Conservation (phyloP, 64 coral and sea anemone genomes). For the Dendronephthya gigantea region DNA sequence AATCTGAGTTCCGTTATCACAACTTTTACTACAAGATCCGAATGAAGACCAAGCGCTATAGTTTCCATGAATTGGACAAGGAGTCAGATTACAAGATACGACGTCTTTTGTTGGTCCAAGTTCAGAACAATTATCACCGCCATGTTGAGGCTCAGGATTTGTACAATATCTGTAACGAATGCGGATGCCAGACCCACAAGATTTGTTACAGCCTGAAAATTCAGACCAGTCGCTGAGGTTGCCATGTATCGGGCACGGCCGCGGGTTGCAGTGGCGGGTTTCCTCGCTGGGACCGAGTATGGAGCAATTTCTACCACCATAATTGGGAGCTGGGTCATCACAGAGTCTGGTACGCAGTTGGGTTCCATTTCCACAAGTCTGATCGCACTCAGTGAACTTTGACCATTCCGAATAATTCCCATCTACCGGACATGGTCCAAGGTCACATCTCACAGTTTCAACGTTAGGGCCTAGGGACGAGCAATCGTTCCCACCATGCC, state of each 20-base stretch:
- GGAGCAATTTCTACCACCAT: conserved; percentile 58
- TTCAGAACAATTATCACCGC: conserved; percentile 53
- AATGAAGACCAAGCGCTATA: conserved; percentile 37
- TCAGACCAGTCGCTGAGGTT: conserved; percentile 56
- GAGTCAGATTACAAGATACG: conserved; percentile 18
- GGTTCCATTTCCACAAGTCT: conserved; percentile 52
- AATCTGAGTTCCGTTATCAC: conserved; percentile 11
- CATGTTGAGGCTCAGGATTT: conserved; percentile 46
- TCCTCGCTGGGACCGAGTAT: conserved; percentile 38
- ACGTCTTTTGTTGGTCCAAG: conserved; percentile 48
- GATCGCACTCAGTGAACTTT: conserved; percentile 40
- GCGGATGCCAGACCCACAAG: conserved; percentile 52
- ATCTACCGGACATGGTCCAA: conserved; percentile 60
- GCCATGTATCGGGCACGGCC: conserved; percentile 54
- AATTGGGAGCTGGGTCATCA: conserved; percentile 43
- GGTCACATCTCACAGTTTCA: conserved; percentile 31
- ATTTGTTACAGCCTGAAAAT: conserved; percentile 45
- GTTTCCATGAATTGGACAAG: conserved; percentile 46
- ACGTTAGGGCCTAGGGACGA: conserved; percentile 3
- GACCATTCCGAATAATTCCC: conserved; percentile 75
- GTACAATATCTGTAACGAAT: conserved; percentile 67
- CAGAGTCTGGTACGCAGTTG: conserved; percentile 51
- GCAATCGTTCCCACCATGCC: conserved; percentile 61
- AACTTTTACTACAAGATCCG: conserved; percentile 24
- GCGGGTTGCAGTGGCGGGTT: conserved; percentile 34